Evolutionary conservation across 2,888 invertebrate genomes (phyloP).

Genomic region (Pterobdella sp.): DNA sequence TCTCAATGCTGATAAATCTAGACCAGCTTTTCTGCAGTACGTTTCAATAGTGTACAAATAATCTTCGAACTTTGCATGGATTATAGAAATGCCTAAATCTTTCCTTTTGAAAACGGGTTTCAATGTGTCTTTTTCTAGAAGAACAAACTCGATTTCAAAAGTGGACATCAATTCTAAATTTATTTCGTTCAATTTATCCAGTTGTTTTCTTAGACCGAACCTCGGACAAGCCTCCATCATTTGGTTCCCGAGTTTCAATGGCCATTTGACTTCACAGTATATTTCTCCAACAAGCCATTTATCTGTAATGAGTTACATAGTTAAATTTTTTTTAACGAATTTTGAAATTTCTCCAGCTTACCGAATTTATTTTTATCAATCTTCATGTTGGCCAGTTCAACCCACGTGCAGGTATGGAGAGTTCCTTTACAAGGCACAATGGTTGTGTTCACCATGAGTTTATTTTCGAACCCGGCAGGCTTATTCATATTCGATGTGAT

Average conservation of each 20-base stretch:
- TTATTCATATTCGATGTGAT: too few relatives aligned
- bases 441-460: too few relatives aligned
- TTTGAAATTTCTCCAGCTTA: too few relatives aligned
- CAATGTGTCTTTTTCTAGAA: constrained; percentile 11
- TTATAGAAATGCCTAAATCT: constrained; percentile 21
- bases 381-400: too few relatives aligned
- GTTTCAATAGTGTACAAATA: constrained; percentile 25
- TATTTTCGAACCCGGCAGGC: too few relatives aligned
- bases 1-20: constrained; percentile 23
- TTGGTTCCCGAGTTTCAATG: background rate
- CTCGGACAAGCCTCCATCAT: constrained; percentile 29
- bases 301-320: too few relatives aligned
- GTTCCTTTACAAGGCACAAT: background rate
- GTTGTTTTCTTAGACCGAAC: constrained; percentile 30
- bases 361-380: too few relatives aligned
- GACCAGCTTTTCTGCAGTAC: constrained; percentile 22
- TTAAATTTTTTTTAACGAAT: too few relatives aligned
- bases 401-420: constrained; percentile 7
- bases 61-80: constrained; percentile 22
- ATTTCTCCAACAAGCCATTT: constrained; percentile 31
- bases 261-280: constrained; percentile 28
- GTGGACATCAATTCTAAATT: constrained; percentile 27
- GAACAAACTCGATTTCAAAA: constrained; percentile 33
- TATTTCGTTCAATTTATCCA: constrained; percentile 30
- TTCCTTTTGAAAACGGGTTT: constrained; percentile 29